Base-by-base conservation (phyloP, 2,888 invertebrate species). In the Scaptomyza reducta region DNA sequence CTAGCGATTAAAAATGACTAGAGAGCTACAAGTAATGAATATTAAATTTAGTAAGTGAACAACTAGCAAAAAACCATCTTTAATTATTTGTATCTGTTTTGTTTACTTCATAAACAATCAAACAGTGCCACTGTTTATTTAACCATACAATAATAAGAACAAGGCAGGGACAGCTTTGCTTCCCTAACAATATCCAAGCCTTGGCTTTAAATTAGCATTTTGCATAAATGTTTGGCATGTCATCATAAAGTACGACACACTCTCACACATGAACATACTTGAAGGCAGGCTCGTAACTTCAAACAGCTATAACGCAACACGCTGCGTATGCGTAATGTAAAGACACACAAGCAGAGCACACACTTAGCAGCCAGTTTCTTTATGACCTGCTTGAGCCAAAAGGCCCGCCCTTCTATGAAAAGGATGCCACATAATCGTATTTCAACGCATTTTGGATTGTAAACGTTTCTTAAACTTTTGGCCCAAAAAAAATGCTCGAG, bases 121-220 rank as follows among this genome's bases (percentile, higher is more conserved):
- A 56, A 68, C 56, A 68, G 70, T 74, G 25, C 6, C 3, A n/a
- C 25, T 41, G 54, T 18, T 14, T 40, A n/a, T 18, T 55, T 14
- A 13, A 40, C 38, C 55, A 46, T 42, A 25, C 16, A 50, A 57
- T 42, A 62, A 60, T n/a, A 62, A 44, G 57, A 45, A 31, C 33
- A 18, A 35, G 33, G 18, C 33, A 18, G 41, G 33, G 18, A 46
- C 13, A 47, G 49, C 41, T 55, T 42, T 10, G 10, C 16, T 7
- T 59, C 63, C 73, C 63, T 66, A 73, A 62, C 61, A 74, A 73
- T 57, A 63, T 63, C 73, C 67, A 57, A 62, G 67, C 68, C 77
- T 69, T 64, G 71, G 83, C 75, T 85, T 79, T 77, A 84, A 83
- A 84, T 84, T 85, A 85, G 73, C 85, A 85, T 84, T 84, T 85